Conservation (phyloP, 2,888 invertebrate genomes). For the Hirtodrosophila duncani region DNA sequence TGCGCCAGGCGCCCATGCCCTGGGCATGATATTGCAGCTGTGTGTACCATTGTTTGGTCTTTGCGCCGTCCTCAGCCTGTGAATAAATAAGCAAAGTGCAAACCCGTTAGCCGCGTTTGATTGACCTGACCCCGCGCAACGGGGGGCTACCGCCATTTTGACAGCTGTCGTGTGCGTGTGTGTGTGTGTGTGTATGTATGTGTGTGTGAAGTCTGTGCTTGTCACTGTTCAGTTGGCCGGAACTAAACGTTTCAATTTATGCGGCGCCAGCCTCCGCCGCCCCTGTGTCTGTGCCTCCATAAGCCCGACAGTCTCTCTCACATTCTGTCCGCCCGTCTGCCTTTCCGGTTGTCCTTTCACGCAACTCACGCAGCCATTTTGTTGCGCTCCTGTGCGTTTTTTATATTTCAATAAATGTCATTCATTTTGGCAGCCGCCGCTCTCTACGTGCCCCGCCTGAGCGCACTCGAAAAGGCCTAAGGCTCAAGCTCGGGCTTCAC, state of each 20-base stretch:
- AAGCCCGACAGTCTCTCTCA: slow-evolving; percentile 16
- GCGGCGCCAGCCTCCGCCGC: slow-evolving; percentile 23
- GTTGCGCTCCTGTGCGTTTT: slow-evolving; percentile 37
- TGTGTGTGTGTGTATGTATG: neutral
- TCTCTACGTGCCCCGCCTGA: slow-evolving; percentile 59
- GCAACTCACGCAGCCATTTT: slow-evolving; percentile 38
- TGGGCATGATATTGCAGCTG: slow-evolving; percentile 94
- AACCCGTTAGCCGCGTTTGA: slow-evolving; percentile 46
- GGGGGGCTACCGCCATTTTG: slow-evolving; percentile 36
- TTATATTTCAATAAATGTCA: slow-evolving; percentile 70
- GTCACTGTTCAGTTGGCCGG: slow-evolving; percentile 49
- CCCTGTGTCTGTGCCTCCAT: slow-evolving; percentile 9
- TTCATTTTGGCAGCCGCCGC: slow-evolving; percentile 71
- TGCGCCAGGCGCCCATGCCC: slow-evolving; percentile 94
- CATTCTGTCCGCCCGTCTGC: slow-evolving; percentile 12
- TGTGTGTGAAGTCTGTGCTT: slow-evolving; percentile 8
- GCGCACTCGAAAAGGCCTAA: slow-evolving; percentile 48
- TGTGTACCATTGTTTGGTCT: slow-evolving; percentile 93
- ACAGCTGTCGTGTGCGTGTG: slow-evolving; percentile 34
- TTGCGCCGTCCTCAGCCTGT: slow-evolving; percentile 91
- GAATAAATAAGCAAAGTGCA: slow-evolving; percentile 15
- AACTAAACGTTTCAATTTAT: slow-evolving; percentile 69
- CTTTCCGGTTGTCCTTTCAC: slow-evolving; percentile 9
- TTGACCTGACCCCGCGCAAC: slow-evolving; percentile 34
- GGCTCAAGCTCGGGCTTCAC: slow-evolving; percentile 8